Evolutionary conservation across 2,113 vertebrate species (phyloP), one percentile per base, ranked within the genome.

Genomic region (Columbina picui): DNA sequence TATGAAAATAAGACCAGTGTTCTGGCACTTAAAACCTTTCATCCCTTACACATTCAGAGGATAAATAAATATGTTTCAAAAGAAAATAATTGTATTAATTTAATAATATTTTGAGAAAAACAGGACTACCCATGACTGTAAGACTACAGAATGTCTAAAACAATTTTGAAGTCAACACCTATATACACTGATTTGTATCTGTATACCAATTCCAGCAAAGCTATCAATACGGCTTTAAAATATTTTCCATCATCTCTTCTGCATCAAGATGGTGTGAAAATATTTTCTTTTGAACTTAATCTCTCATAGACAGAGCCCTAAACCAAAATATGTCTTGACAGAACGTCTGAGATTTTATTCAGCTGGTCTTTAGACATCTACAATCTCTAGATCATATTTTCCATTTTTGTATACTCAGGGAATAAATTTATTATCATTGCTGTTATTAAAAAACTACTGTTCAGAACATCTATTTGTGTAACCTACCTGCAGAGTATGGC

Each of bases 21-120:
- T 60, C 34, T 1, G 0, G 34, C 77, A 83, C 22, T 69, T 79
- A 34, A 87, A 71, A 23, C 4, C 7, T 65, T 82, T 79, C 19
- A 57, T 14, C 11, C 14, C 20, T 76, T 0, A 0, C 5, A 0
- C 5, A 12, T 47, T 87, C 36, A 49, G 7, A 26, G 0, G 1
- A 59, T 34, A 83, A 84, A 19, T 10, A 69, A 30, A 1, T 65
- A 39, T 5, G 20, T 78, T 84, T 67, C 16, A 77, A 84, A 34
- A 77, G 4, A 83, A 92, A 85, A 53, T 41, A 64, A 30, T 69
- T 59, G 12, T 9, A 64, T 7, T 76, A 1, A 30, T 25, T 69
- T 17, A 75, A n/a, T 34, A 67, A 20, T 21, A 30, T 17, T 79
- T 45, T 15, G 20, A 53, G 25, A 78, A 38, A 71, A 90, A 47